Conservation (phyloP, 2,113 vertebrate genomes). For the Psilopsiagon aurifrons region DNA sequence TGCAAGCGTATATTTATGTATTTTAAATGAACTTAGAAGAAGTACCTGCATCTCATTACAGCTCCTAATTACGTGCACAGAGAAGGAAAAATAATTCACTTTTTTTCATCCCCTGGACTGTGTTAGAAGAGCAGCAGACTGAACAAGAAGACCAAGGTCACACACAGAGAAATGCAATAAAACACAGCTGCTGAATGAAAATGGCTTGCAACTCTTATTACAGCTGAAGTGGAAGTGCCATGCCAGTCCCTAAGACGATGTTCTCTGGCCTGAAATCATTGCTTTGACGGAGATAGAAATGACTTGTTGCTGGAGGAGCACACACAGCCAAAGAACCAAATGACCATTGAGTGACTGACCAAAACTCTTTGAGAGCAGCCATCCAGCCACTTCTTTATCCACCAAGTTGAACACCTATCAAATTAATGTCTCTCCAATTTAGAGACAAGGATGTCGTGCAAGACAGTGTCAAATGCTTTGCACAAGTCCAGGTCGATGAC, state of each 20-base stretch:
- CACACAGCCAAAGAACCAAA: not conserved
- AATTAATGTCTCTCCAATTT: no score
- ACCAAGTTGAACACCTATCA: no score
- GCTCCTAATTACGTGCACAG: not conserved
- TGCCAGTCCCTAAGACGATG: not conserved
- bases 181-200: not conserved
- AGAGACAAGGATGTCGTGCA: no score
- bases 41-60: not conserved
- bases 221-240: not conserved
- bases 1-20: not conserved
- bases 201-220: not conserved
- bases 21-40: not conserved
- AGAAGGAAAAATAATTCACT: not conserved
- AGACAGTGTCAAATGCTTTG: no score
- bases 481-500: no score
- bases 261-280: accelerated
- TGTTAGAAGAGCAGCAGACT: not conserved
- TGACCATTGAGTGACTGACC: no score
- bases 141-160: not conserved
- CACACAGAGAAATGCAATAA: not conserved
- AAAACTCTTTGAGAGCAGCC: no score
- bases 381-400: no score
- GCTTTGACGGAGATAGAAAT: not conserved
- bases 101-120: not conserved
- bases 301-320: not conserved